phyloP scores from a whole-genome alignment of 2,888 invertebrate species.

The Brachyopa scutellaris region DNA sequence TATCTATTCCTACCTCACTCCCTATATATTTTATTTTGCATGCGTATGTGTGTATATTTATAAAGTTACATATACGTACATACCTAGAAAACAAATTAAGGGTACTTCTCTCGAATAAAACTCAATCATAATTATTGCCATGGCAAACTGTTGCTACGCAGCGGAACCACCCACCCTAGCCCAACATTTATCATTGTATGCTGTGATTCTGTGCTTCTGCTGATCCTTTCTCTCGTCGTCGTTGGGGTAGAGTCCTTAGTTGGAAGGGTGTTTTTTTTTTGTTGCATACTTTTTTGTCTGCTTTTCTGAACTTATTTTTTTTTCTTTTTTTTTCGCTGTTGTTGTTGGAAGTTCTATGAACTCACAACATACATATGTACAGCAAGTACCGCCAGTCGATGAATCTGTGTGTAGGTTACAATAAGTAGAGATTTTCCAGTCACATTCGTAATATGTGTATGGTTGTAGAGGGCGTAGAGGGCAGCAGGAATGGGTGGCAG shows the following conservation, averaged over 20 bases:
- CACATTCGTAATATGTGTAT: slow-evolving; percentile 47
- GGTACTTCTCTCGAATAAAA: slow-evolving; percentile 71
- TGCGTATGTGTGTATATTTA: slow-evolving; percentile 13
- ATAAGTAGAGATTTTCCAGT: slow-evolving; percentile 64
- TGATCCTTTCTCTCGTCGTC: slow-evolving; percentile 40
- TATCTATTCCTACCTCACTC: not conserved
- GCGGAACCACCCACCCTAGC: slow-evolving; percentile 54
- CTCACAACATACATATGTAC: slow-evolving; percentile 13
- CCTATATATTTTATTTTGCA: not conserved
- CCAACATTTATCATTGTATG: slow-evolving; percentile 65
- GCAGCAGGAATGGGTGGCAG: slow-evolving; percentile 28
- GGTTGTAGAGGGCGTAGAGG: not conserved
- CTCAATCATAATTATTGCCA: slow-evolving; percentile 74
- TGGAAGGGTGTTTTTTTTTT: slow-evolving; percentile 24
- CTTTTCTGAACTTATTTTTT: slow-evolving; percentile 41
- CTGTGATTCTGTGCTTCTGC: slow-evolving; percentile 25
- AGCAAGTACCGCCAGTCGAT: slow-evolving; percentile 53
- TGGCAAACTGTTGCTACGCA: slow-evolving; percentile 75
- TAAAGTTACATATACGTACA: slow-evolving; percentile 8
- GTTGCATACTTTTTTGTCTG: slow-evolving; percentile 39
- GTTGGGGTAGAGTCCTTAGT: not conserved
- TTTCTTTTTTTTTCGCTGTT: slow-evolving; percentile 32
- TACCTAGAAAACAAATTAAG: slow-evolving; percentile 44
- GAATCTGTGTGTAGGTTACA: slow-evolving; percentile 36
- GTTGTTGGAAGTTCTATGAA: slow-evolving; percentile 56